These are phyloP conservation scores for Falco punctatus DNA, from an alignment of 2,113 vertebrate species.

Conservation along the genomic window DNA sequence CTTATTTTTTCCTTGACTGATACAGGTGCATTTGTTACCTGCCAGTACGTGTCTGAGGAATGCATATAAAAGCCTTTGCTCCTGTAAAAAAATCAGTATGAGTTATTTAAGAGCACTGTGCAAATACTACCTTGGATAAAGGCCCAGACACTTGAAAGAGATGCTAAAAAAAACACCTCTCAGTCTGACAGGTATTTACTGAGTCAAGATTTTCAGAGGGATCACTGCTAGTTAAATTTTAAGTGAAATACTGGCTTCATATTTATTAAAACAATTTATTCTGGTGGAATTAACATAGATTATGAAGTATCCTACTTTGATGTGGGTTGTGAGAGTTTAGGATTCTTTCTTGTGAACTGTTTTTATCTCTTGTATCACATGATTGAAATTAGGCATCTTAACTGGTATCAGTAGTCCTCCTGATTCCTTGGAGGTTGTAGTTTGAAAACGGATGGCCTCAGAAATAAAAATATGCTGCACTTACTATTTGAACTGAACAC, in stretches of 20 bases:
- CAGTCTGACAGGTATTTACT: not conserved
- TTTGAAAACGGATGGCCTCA: not conserved
- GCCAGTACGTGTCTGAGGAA: not conserved
- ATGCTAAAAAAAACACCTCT: not conserved
- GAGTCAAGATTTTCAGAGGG: not conserved
- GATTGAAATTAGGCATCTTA: not conserved
- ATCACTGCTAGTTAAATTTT: not conserved
- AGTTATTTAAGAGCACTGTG: not conserved
- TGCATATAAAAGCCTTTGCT: not conserved
- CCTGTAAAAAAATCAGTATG: not conserved
- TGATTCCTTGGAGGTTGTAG: not conserved
- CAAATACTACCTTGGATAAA: not conserved
- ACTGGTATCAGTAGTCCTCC: not conserved
- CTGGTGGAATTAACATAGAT: not conserved
- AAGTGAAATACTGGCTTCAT: not conserved
- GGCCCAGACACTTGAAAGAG: not conserved
- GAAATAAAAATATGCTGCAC: not conserved
- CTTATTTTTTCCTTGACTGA: not conserved
- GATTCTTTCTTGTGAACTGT: not conserved
- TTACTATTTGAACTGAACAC: not conserved
- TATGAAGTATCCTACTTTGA: not conserved
- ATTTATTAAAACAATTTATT: not conserved
- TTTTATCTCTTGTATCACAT: not conserved
- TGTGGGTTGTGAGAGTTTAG: not conserved
- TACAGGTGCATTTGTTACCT: not conserved